phyloP scores from a whole-genome alignment of 2,888 invertebrate genomes.

The Rhamphomyia laevipes region DNA sequence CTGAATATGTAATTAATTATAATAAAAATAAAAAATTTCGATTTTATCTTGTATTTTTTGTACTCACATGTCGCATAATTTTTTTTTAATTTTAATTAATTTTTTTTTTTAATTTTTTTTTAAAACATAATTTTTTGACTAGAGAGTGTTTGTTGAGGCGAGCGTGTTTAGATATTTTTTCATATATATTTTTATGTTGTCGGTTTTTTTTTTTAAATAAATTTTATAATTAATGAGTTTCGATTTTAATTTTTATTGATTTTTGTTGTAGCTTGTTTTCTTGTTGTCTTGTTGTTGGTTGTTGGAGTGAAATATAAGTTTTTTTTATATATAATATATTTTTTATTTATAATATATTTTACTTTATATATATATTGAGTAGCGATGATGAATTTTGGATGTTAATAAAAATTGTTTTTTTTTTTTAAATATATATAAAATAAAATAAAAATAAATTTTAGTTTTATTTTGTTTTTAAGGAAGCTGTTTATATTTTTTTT shows the following conservation, averaged over 20 bases:
- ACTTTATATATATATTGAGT: too few species aligned
- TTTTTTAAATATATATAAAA: neutral
- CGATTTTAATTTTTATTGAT: neutral
- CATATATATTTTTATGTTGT: neutral
- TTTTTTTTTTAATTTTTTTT: neutral
- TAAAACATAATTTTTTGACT: neutral
- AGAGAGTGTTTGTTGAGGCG: constrained; percentile 3
- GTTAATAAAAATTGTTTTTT: neutral
- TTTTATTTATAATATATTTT: too few species aligned
- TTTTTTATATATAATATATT: too few species aligned
- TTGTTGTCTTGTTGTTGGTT: constrained; percentile 6
- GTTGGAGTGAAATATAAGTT: constrained; percentile 9
- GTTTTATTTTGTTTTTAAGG: too few species aligned
- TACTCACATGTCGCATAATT: neutral
- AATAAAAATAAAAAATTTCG: too few species aligned
- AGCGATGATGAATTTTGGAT: too few species aligned
- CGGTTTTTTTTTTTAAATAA: neutral
- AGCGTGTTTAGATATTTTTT: neutral
- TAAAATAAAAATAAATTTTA: too few species aligned
- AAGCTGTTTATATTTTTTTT: too few species aligned
- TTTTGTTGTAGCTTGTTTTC: neutral
- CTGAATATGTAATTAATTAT: too few species aligned
- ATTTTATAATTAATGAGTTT: neutral
- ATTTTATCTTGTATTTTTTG: neutral
- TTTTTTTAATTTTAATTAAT: too few species aligned